Percentiles rank a stretch among this genome's conserved stretches.
Conservation (phyloP, 2,797 vertebrate genomes). For the Tragopan temminckii region DNA sequence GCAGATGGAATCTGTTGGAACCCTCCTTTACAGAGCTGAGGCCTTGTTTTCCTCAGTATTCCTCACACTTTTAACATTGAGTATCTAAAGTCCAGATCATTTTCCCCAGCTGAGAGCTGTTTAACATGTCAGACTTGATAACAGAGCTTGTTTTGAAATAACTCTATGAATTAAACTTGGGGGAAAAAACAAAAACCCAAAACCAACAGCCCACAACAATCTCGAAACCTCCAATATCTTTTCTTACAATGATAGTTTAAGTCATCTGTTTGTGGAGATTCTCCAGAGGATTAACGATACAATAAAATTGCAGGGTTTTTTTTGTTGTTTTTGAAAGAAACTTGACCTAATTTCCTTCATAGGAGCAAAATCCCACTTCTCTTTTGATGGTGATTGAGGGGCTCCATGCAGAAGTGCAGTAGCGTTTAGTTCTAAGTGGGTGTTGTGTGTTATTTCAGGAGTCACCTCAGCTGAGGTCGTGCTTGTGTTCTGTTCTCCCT, state of each 20-base stretch:
- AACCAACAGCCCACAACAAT: background rate
- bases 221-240: background rate
- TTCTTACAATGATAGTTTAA: background rate
- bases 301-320: background rate
- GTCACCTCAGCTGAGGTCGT: rapidly evolving
- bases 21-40: background rate
- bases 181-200: background rate
- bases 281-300: background rate
- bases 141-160: background rate
- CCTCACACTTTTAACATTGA: background rate
- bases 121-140: background rate
- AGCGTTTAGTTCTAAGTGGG: background rate
- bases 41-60: background rate
- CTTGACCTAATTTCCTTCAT: background rate
- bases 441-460: background rate
- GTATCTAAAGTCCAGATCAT: background rate
- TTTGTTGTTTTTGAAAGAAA: background rate
- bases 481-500: background rate
- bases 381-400: background rate
- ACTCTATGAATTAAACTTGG: background rate
- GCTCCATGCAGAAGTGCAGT: background rate
- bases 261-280: background rate
- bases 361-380: background rate
- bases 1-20: background rate
- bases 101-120: background rate